Conservation (phyloP, 1,140 invertebrate species). For the Caenorhabditis briggsae region DNA sequence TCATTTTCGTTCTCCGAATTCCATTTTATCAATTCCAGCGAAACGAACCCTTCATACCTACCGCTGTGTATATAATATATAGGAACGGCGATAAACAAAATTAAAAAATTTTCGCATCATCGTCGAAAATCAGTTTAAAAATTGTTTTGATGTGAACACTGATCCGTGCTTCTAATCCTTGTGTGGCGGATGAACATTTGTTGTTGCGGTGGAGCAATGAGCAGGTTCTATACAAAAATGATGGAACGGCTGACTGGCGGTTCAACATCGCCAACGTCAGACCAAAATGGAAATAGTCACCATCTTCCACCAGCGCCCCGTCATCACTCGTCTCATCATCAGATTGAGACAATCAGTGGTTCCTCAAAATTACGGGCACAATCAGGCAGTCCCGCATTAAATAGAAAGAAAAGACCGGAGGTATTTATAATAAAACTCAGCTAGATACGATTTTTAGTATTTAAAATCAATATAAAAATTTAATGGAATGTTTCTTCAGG, state of each 20-base stretch:
- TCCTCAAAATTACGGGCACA: slow-evolving; percentile 33
- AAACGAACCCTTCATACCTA: slow-evolving; percentile 27
- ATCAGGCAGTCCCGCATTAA: slow-evolving; percentile 38
- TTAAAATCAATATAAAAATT: too few species aligned
- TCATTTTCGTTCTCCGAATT: slow-evolving; percentile 32
- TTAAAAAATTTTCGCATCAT: slow-evolving; percentile 1
- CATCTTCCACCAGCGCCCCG: slow-evolving; percentile 7
- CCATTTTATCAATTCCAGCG: background rate
- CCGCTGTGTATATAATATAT: slow-evolving; percentile 13
- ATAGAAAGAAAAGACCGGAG: slow-evolving; percentile 46
- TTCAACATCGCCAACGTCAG: slow-evolving; percentile 17
- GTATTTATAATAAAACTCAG: background rate
- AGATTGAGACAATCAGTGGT: slow-evolving; percentile 35
- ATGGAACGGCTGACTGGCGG: slow-evolving; percentile 29
- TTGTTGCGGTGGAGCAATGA: slow-evolving; percentile 52
- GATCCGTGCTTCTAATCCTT: background rate
- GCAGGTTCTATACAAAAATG: slow-evolving; percentile 50
- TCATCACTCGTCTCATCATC: slow-evolving; percentile 25
- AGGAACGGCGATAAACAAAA: background rate
- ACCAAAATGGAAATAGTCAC: slow-evolving; percentile 26
- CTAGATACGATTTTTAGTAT: too few species aligned
- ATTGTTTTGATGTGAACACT: slow-evolving; percentile 15
- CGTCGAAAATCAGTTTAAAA: slow-evolving; percentile 21
- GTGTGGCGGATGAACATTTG: slow-evolving; percentile 51
- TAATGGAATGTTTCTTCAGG: background rate